These are phyloP conservation scores for Malurus melanocephalus DNA, from an alignment of 2,113 vertebrate species.

Conservation along the genomic window DNA sequence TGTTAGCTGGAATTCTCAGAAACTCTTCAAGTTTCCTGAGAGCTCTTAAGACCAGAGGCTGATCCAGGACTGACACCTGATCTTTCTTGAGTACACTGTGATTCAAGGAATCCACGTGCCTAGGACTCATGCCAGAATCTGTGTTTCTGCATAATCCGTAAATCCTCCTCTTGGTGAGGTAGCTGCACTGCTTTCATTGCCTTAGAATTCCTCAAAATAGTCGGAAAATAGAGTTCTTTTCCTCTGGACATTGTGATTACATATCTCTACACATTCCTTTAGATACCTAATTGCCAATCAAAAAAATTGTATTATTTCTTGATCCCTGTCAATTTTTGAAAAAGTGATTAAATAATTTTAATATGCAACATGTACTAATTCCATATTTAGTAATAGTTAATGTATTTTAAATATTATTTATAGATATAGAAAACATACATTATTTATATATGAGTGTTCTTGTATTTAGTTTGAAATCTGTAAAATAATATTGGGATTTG, in stretches of 20 bases:
- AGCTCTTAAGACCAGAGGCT: not conserved
- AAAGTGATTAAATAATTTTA: not conserved
- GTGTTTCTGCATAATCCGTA: not conserved
- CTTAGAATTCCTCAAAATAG: not conserved
- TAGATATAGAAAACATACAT: not conserved
- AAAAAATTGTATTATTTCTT: not conserved
- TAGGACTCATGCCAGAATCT: not conserved
- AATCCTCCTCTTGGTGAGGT: not conserved
- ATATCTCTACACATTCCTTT: not conserved
- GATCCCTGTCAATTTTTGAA: not conserved
- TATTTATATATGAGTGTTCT: not conserved
- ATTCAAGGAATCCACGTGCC: not conserved
- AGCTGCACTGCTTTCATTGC: not conserved
- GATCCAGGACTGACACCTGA: constrained; percentile 1
- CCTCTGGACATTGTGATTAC: not conserved
- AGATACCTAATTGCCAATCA: not conserved
- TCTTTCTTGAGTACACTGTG: not conserved
- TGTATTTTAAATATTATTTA: not conserved
- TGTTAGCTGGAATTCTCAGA: not conserved
- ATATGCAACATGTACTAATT: no score
- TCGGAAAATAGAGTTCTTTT: not conserved
- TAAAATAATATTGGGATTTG: not conserved
- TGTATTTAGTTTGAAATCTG: not conserved
- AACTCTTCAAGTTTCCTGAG: not conserved
- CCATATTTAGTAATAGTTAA: not conserved